Evolutionary conservation across 1,140 invertebrate genomes (phyloP).

Genomic region (Ceratoteleas bidentatus): DNA sequence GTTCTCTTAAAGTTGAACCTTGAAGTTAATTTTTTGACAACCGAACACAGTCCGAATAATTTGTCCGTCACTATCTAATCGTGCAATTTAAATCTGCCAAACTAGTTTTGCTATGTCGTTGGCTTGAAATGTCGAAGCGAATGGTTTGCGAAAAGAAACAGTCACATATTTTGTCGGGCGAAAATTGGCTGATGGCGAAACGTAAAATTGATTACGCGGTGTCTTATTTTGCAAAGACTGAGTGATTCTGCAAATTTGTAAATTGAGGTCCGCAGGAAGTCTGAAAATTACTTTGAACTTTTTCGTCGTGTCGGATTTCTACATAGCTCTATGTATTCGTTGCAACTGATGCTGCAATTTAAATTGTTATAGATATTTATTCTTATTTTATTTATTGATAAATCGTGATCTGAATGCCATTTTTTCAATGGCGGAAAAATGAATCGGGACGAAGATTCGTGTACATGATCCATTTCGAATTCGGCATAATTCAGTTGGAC

Average conservation of each 20-base stretch:
- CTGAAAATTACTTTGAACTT: constrained; percentile 41
- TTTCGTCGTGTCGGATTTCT: constrained; percentile 1
- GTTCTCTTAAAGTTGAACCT: neutral
- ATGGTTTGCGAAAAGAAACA: neutral
- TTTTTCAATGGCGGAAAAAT: constrained; percentile 6
- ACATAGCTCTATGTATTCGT: too few species aligned
- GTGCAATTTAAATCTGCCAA: constrained; percentile 16
- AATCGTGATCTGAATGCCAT: too few species aligned
- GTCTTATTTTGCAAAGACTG: constrained; percentile 25
- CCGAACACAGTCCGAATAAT: too few species aligned
- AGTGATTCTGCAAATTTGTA: constrained; percentile 34
- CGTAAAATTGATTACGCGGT: constrained; percentile 8
- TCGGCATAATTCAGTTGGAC: too few species aligned
- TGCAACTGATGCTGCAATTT: too few species aligned
- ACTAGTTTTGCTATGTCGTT: constrained; percentile 22
- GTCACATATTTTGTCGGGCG: constrained; percentile 23
- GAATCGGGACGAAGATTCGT: too few species aligned
- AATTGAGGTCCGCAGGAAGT: constrained; percentile 17
- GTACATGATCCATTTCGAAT: too few species aligned
- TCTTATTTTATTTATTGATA: too few species aligned
- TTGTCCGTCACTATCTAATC: constrained; percentile 40
- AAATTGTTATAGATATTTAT: too few species aligned
- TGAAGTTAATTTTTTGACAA: too few species aligned
- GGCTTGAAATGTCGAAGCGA: constrained; percentile 34
- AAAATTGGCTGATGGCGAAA: constrained; percentile 44